phyloP scores from a whole-genome alignment of 1,140 invertebrate genomes.

The Cherax quadricarinatus region DNA sequence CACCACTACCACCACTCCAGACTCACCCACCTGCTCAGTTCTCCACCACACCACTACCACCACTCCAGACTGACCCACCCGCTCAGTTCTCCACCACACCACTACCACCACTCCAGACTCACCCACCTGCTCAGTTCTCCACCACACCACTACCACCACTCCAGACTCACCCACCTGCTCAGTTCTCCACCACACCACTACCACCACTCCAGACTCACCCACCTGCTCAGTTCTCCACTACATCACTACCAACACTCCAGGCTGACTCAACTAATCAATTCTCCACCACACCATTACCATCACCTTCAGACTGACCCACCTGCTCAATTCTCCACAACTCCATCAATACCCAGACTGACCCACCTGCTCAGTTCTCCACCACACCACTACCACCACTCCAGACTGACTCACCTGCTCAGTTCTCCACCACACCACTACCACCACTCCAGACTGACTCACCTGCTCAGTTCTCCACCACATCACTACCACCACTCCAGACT shows the following conservation, averaged over 20 bases:
- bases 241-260: no score
- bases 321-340: no score
- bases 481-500: no score
- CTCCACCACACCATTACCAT: no score
- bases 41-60: no score
- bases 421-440: no score
- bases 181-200: not conserved
- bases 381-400: no score
- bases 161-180: not conserved
- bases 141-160: no score
- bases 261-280: not conserved
- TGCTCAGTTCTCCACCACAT: not conserved
- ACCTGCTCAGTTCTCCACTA: not conserved
- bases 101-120: no score
- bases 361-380: not conserved
- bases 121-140: not conserved
- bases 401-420: not conserved
- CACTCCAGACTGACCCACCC: not conserved
- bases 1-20: no score
- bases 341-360: not conserved
- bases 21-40: not conserved
- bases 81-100: not conserved
- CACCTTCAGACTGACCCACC: not conserved
- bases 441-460: not conserved
- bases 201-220: not conserved